A percentile compares a stretch with the other conserved stretches of the same genome.
Conservation (phyloP, 1,140 invertebrate species). For the Drosophila ironensis region DNA sequence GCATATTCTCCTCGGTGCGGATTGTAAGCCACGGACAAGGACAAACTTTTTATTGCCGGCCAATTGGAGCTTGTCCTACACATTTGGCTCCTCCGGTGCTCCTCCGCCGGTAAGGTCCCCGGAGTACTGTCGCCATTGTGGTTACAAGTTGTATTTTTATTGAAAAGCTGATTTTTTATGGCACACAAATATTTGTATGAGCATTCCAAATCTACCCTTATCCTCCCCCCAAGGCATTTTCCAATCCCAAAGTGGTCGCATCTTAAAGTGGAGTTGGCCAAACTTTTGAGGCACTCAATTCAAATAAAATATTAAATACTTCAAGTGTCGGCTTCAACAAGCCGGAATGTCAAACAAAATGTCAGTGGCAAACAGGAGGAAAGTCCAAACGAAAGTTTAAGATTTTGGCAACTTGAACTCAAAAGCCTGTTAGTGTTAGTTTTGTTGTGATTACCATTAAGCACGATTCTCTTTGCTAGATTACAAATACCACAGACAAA, state of each 20-base stretch:
- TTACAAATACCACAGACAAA: slow-evolving; percentile 18
- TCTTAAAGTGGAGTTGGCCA: not conserved
- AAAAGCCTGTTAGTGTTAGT: not conserved
- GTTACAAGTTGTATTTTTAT: slow-evolving; percentile 51
- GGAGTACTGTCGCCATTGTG: slow-evolving; percentile 43
- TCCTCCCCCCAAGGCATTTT: not conserved
- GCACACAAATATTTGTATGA: slow-evolving; percentile 37
- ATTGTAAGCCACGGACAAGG: slow-evolving; percentile 41
- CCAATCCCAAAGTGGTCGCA: slow-evolving; percentile 1
- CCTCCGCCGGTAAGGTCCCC: slow-evolving; percentile 8
- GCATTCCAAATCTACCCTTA: slow-evolving; percentile 21
- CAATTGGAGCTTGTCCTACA: slow-evolving; percentile 57
- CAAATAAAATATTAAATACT: slow-evolving; percentile 22
- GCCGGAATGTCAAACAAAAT: slow-evolving; percentile 5
- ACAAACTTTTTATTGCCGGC: slow-evolving; percentile 72
- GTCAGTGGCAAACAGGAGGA: too few species aligned
- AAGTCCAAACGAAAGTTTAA: slow-evolving; percentile 3
- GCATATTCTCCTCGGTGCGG: slow-evolving; percentile 3
- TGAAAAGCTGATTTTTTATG: slow-evolving; percentile 60
- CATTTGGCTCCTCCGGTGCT: slow-evolving; percentile 1
- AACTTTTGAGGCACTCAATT: not conserved
- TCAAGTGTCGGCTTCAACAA: slow-evolving; percentile 23
- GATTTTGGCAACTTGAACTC: slow-evolving; percentile 1
- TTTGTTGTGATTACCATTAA: slow-evolving; percentile 23
- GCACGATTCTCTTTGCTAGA: slow-evolving; percentile 37